Percentiles rank a stretch among this genome's conserved stretches.
phyloP scores from a whole-genome alignment of 1,140 invertebrate species.

The Kradibia gibbosae region DNA sequence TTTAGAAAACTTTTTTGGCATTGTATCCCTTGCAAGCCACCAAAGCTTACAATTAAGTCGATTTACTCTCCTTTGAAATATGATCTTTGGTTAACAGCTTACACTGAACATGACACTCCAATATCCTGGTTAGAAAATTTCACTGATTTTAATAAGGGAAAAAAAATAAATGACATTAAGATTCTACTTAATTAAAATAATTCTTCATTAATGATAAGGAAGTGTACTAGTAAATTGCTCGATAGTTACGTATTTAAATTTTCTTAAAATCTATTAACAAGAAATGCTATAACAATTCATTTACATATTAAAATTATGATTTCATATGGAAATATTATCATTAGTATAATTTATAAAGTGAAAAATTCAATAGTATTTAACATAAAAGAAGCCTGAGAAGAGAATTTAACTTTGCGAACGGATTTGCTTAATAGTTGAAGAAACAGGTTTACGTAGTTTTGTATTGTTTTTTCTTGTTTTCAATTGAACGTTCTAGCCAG shows the following conservation, averaged over 20 bases:
- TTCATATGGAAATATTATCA: not conserved
- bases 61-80: constrained; percentile 33
- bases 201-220: not conserved
- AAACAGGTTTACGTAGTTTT: not conserved
- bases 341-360: not conserved
- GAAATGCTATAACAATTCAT: not conserved
- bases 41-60: constrained; percentile 20
- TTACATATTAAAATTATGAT: constrained; percentile 6
- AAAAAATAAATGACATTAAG: constrained; percentile 1
- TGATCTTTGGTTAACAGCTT: constrained; percentile 40
- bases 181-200: not conserved
- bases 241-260: not conserved
- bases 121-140: constrained; percentile 36
- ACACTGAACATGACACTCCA: constrained; percentile 21
- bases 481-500: constrained; percentile 42
- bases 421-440: not conserved
- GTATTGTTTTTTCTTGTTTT: constrained; percentile 9
- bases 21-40: constrained; percentile 27
- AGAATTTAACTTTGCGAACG: not conserved
- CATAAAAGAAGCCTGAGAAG: not conserved
- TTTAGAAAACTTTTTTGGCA: constrained; percentile 37
- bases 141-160: constrained; percentile 8
- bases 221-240: not conserved
- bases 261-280: not conserved
- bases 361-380: not conserved